Base-by-base conservation (phyloP, 2,797 vertebrate species). In the Microhierax caerulescens region DNA sequence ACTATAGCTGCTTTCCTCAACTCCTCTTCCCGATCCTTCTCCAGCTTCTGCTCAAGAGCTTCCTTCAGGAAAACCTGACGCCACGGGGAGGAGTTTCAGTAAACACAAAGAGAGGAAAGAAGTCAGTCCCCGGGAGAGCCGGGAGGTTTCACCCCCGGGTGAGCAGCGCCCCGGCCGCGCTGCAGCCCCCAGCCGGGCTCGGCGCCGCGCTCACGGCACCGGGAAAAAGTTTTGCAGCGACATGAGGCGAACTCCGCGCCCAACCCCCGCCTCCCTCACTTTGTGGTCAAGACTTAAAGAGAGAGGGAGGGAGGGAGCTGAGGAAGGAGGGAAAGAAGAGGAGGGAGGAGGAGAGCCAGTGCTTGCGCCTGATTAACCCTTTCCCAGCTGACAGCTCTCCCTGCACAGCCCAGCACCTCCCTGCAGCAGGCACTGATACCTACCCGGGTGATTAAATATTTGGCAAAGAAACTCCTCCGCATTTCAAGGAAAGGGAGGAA, bases 11-110 rank as follows among this genome's bases (percentile, higher is more conserved):
- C n/a, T 30, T 76, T 94, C 92, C 92, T 95, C 93, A 87, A 82
- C 92, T 92, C 96, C 94, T 97, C 95, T 96, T 97, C 93, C 88
- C 93, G 94, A 94, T 97, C 92, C 97, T 97, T 97, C 97, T 97
- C 97, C 95, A 97, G 96, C 77, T 95, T 97, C 95, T 97, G 79
- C 89, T 96, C 96, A 90, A 98, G 97, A 94, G 95, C 96, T 88
- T 98, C 98, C 96, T 98, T 98, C 96, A 98, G 98, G 97, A 98
- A 98, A 97, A 98, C 97, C 98, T 98, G 97, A 94, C 88, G 91
- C 97, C 95, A 88, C 85, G 88, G 94, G 94, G 96, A 97, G 97
- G 97, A 97, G 97, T 97, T 98, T 97, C 93, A 57, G 87, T 88
- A 97, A 97, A 97, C 95, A 98, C 96, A 98, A 98, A 97, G 97